phyloP scores from a whole-genome alignment of 2,888 invertebrate genomes.

The Conchocele bisecta region DNA sequence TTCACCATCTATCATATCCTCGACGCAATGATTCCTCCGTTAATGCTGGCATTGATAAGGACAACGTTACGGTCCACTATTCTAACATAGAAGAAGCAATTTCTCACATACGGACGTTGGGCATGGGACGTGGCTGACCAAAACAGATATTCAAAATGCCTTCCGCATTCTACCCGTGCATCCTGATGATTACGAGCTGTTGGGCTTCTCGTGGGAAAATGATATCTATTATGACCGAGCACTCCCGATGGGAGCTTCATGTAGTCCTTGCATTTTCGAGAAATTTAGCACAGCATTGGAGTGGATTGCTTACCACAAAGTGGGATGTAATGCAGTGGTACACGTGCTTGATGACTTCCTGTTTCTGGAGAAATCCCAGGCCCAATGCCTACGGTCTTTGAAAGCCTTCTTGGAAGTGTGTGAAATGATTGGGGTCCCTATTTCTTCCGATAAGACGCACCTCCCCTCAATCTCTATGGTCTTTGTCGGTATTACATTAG shows the following conservation, averaged over 20 bases:
- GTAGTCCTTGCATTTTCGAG: constrained; percentile 26
- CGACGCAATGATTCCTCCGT: constrained; percentile 21
- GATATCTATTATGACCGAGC: constrained; percentile 36
- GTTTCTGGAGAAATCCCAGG: constrained; percentile 10
- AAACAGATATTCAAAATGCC: constrained; percentile 33
- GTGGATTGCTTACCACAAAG: constrained; percentile 7
- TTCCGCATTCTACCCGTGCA: constrained; percentile 37
- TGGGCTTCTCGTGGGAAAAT: constrained; percentile 32
- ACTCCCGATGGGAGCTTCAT: constrained; percentile 31
- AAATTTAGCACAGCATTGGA: constrained; percentile 34
- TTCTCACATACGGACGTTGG: background rate
- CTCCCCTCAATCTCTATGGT: background rate
- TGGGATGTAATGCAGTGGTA: background rate
- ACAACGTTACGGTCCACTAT: background rate
- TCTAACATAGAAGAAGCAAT: constrained; percentile 30
- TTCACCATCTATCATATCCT: constrained; percentile 35
- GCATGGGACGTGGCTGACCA: constrained; percentile 18
- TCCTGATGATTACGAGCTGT: constrained; percentile 22
- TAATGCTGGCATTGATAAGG: constrained; percentile 17
- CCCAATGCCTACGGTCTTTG: background rate
- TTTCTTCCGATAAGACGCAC: constrained; percentile 31
- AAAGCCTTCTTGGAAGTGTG: constrained; percentile 15
- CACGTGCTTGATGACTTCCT: constrained; percentile 41
- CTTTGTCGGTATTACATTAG: constrained; percentile 31
- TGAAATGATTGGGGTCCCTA: constrained; percentile 19